A percentile compares a stretch with the other conserved stretches of the same genome.
phyloP scores from a whole-genome alignment of 2,113 vertebrate species.

The Fukomys damarensis region DNA sequence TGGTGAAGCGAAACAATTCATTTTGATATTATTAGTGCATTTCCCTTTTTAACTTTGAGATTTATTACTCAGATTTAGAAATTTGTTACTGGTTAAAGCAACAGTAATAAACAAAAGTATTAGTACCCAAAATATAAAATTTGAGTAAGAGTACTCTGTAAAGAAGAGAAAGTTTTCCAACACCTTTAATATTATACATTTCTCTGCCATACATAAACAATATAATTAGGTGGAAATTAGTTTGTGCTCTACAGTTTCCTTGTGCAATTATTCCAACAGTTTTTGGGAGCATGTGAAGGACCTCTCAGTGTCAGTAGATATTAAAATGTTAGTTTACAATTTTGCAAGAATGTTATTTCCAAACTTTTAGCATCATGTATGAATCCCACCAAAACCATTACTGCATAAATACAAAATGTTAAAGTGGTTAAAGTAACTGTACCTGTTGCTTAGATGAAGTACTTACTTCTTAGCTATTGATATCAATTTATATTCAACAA shows the following conservation, averaged over 20 bases:
- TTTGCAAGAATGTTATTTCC: background rate
- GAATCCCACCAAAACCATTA: accelerated
- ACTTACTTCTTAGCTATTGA: background rate
- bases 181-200: background rate
- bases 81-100: background rate
- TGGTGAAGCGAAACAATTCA: background rate
- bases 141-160: background rate
- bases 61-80: background rate
- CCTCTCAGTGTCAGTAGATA: background rate
- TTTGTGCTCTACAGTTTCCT: background rate
- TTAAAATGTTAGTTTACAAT: background rate
- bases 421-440: background rate
- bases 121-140: background rate
- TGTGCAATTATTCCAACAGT: background rate
- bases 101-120: background rate
- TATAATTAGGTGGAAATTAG: background rate
- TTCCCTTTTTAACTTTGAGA: background rate
- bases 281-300: background rate
- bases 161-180: background rate
- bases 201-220: background rate
- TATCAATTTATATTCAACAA: background rate
- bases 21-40: background rate
- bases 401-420: background rate
- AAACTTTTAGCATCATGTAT: background rate
- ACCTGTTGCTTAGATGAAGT: background rate